Percentiles rank a stretch among this genome's conserved stretches.
phyloP scores from a whole-genome alignment of 1,140 invertebrate genomes.

The Nymphalis io region DNA sequence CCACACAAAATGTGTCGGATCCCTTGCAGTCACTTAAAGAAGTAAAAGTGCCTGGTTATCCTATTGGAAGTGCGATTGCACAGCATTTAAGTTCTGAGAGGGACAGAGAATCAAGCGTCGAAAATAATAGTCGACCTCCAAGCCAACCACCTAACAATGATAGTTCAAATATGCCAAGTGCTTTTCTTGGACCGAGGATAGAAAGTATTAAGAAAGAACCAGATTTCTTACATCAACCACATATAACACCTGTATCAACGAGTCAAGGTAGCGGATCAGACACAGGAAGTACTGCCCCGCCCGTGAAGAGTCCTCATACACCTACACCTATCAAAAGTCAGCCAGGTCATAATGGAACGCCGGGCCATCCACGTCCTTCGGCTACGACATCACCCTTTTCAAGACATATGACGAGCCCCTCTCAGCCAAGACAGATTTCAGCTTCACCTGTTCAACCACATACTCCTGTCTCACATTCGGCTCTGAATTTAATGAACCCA shows the following conservation, averaged over 20 bases:
- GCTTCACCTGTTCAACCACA: slow-evolving; percentile 77
- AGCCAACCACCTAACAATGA: slow-evolving; percentile 72
- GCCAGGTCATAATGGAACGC: slow-evolving; percentile 71
- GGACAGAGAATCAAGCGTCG: slow-evolving; percentile 75
- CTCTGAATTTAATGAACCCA: slow-evolving; percentile 83
- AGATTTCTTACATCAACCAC: slow-evolving; percentile 78
- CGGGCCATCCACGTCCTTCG: slow-evolving; percentile 73
- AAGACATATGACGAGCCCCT: slow-evolving; percentile 75
- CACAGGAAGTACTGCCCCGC: slow-evolving; percentile 55
- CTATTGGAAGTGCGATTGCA: slow-evolving; percentile 76
- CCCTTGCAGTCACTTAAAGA: slow-evolving; percentile 89
- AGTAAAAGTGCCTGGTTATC: slow-evolving; percentile 90
- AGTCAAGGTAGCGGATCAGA: slow-evolving; percentile 71
- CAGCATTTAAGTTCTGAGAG: slow-evolving; percentile 73
- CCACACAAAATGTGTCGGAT: slow-evolving; percentile 82
- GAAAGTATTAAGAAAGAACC: slow-evolving; percentile 90
- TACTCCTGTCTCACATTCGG: slow-evolving; percentile 81
- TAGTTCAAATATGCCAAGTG: slow-evolving; percentile 64
- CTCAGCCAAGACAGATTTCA: slow-evolving; percentile 74
- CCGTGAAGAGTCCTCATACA: slow-evolving; percentile 78
- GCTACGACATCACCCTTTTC: slow-evolving; percentile 77
- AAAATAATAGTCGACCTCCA: slow-evolving; percentile 72
- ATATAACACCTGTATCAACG: slow-evolving; percentile 66
- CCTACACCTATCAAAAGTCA: slow-evolving; percentile 79
- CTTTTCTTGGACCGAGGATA: slow-evolving; percentile 82